Evolutionary conservation across 2,797 vertebrate genomes (phyloP).

Genomic region (Crenichthys baileyi): DNA sequence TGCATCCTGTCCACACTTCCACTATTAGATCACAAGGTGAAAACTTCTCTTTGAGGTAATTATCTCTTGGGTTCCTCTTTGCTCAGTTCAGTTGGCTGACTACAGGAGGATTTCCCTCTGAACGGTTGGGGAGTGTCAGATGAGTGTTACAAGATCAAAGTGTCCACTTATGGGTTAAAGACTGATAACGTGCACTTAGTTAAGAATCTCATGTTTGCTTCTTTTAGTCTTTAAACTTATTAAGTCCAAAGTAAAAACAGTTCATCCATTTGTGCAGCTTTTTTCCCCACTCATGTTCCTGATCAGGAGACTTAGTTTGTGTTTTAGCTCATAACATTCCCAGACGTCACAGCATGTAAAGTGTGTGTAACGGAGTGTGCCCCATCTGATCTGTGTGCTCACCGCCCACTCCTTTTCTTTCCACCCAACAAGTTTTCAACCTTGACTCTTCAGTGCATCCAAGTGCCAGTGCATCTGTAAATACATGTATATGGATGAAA

Average conservation of each 20-base stretch:
- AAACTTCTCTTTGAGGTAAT: slow-evolving; percentile 46
- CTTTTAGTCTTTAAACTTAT: slow-evolving; percentile 40
- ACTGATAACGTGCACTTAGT: slow-evolving; percentile 68
- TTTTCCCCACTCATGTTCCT: slow-evolving; percentile 33
- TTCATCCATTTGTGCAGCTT: slow-evolving; percentile 63
- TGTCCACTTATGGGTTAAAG: slow-evolving; percentile 32
- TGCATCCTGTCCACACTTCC: slow-evolving; percentile 54
- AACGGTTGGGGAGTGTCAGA: slow-evolving; percentile 41
- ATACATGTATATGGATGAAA: slow-evolving; percentile 79
- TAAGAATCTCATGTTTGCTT: slow-evolving; percentile 28
- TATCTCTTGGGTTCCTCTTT: slow-evolving; percentile 23
- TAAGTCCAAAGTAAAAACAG: slow-evolving; percentile 64
- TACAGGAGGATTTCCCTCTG: slow-evolving; percentile 46
- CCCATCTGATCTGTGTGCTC: slow-evolving; percentile 67
- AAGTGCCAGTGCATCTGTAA: slow-evolving; percentile 84
- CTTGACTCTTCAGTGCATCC: slow-evolving; percentile 70
- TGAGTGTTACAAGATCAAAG: slow-evolving; percentile 29
- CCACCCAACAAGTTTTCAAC: slow-evolving; percentile 68
- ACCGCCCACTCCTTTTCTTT: slow-evolving; percentile 58
- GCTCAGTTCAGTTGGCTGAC: slow-evolving; percentile 30
- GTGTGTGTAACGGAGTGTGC: slow-evolving; percentile 68
- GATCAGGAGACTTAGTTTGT: slow-evolving; percentile 42
- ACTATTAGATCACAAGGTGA: slow-evolving; percentile 42
- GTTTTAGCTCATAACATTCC: slow-evolving; percentile 75
- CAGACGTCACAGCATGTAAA: slow-evolving; percentile 74